These are phyloP conservation scores for Drosophila mojavensis DNA, from an alignment of 1,140 invertebrate species.

Conservation along the genomic window DNA sequence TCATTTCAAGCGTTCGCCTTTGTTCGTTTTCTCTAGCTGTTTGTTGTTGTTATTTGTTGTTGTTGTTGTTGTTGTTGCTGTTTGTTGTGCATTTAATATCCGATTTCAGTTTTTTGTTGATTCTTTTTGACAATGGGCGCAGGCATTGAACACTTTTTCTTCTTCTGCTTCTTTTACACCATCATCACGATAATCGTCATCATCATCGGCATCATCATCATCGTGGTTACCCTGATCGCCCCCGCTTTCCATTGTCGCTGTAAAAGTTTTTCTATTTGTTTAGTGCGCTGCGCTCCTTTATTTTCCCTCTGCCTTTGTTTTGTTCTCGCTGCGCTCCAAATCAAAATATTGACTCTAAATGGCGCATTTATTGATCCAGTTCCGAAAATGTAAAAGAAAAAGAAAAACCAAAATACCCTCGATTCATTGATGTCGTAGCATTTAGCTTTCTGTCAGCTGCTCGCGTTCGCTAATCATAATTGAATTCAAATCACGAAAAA, in stretches of 20 bases:
- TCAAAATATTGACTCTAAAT: conserved; percentile 79
- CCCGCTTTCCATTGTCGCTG: conserved; percentile 37
- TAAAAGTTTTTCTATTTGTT: conserved; percentile 72
- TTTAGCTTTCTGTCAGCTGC: conserved; percentile 19
- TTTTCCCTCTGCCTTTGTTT: conserved; percentile 54
- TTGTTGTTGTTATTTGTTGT: conserved; percentile 31
- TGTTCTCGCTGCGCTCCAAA: conserved; percentile 43
- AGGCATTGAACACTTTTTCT: conserved; percentile 51
- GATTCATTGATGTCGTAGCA: conserved; percentile 2
- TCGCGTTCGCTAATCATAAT: conserved; percentile 44
- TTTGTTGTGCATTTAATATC: conserved; percentile 76
- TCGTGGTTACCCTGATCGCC: too few species aligned
- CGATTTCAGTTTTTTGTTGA: conserved; percentile 75
- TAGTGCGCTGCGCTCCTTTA: conserved; percentile 54
- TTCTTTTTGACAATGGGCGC: conserved; percentile 57
- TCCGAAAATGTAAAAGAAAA: neutral
- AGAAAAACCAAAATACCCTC: neutral
- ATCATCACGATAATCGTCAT: neutral
- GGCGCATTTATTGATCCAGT: conserved; percentile 64
- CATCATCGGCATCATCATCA: neutral
- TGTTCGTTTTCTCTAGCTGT: conserved; percentile 42
- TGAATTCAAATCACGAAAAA: conserved; percentile 79
- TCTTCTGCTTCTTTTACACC: neutral
- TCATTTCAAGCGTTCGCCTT: conserved; percentile 50
- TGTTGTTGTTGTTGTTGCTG: conserved; percentile 36